Evolutionary conservation across 1,140 invertebrate genomes (phyloP), one percentile per base, ranked within the genome.

Genomic region (Asbolus verrucosus): DNA sequence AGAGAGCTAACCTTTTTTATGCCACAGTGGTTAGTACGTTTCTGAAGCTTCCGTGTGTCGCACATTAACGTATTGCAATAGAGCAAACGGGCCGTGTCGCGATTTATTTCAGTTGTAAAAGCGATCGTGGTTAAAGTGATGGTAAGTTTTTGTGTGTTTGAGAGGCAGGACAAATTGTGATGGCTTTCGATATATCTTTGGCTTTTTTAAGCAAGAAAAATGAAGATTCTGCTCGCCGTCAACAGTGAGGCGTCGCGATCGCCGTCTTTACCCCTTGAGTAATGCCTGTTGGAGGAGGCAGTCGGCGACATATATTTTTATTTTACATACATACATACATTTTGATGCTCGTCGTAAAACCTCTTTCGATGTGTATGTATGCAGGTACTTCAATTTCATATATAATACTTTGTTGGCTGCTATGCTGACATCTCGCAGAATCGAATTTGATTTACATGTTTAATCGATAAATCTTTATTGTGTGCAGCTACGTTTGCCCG

Each of bases 391-490:
- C 46, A 54, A 54, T 54, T 54, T 54, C 46, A 54, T 54, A 54
- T 54, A 54, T 54, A 54, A 54, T 54, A 54, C 46, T 54, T 54
- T 54, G 46, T 54, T 54, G 46, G 46, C 46, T 19, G 46, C 46
- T 54, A 54, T 54, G 46, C 46, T 54, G 46, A 54, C 46, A 54
- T 54, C 46, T 21, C 21, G 21, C 46, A 54, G 46, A 54, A 54
- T 54, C 46, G 46, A 54, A 54, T 54, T 54, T 54, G 46, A 54
- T 54, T 54, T 54, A 54, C 46, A 54, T 54, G 46, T 54, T 54
- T 54, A 54, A 54, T 54, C 46, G 46, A 54, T 54, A 54, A 54
- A 54, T 54, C 46, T 54, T 54, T 54, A 54, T 54, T 54, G 46
- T 54, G 46, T 27, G 46, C 41, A 54, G 19, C 46, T 27, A 54